These are phyloP conservation scores for Blomia tropicalis DNA, from an alignment of 2,888 invertebrate genomes.

Conservation along the genomic window DNA sequence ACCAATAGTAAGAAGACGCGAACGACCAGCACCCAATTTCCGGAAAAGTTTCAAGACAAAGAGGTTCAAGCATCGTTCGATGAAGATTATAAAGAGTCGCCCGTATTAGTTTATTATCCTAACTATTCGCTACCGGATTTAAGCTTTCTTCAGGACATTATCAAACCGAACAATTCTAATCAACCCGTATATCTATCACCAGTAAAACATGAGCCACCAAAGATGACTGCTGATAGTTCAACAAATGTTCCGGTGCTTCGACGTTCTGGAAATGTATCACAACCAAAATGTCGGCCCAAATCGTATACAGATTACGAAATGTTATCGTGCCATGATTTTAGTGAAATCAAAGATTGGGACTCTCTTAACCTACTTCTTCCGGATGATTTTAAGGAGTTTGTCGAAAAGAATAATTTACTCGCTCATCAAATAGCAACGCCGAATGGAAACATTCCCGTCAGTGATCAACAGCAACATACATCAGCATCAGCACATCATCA, in stretches of 20 bases:
- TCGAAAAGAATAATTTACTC: slow-evolving; percentile 19
- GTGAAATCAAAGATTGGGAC: slow-evolving; percentile 81
- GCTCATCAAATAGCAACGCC: slow-evolving; percentile 13
- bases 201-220: slow-evolving; percentile 30
- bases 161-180: slow-evolving; percentile 31
- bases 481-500: neutral
- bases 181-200: slow-evolving; percentile 28
- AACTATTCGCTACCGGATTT: slow-evolving; percentile 76
- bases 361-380: slow-evolving; percentile 74
- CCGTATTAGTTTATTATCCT: slow-evolving; percentile 75
- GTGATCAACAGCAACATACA: neutral
- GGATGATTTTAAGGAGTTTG: slow-evolving; percentile 43
- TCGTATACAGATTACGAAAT: slow-evolving; percentile 67
- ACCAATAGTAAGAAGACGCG: slow-evolving; percentile 11
- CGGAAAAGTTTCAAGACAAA: slow-evolving; percentile 31
- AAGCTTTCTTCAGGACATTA: slow-evolving; percentile 50
- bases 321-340: slow-evolving; percentile 58
- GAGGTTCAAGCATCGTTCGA: slow-evolving; percentile 31
- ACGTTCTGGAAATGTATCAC: neutral
- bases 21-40: slow-evolving; percentile 31
- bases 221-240: slow-evolving; percentile 34
- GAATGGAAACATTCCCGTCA: neutral
- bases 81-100: slow-evolving; percentile 33
- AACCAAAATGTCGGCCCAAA: slow-evolving; percentile 42
- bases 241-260: neutral